These are phyloP conservation scores for Elysia chlorotica DNA, from an alignment of 1,140 invertebrate species.

Conservation along the genomic window DNA sequence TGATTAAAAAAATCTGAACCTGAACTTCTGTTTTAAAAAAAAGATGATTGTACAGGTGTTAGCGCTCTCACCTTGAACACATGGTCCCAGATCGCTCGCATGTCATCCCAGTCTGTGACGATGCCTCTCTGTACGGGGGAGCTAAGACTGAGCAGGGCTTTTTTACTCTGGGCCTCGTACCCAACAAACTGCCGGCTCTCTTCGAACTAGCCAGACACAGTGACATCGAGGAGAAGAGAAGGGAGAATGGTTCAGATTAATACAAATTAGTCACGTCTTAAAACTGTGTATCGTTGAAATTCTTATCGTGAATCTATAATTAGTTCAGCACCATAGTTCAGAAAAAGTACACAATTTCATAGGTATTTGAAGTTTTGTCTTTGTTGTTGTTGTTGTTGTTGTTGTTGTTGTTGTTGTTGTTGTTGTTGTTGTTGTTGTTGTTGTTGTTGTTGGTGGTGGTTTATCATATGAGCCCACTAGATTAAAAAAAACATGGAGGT, in stretches of 20 bases:
- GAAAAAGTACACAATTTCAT: not conserved
- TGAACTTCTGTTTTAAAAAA: no score
- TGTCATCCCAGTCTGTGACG: constrained; percentile 4
- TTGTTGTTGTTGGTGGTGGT: not conserved
- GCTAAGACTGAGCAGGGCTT: not conserved
- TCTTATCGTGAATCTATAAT: not conserved
- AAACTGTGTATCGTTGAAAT: no score
- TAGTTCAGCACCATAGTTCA: not conserved
- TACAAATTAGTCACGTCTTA: no score
- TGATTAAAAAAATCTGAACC: no score
- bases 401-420: not conserved
- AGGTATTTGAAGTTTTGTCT: not conserved
- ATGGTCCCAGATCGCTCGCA: not conserved
- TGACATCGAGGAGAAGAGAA: no score
- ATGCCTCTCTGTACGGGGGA: constrained; percentile 2
- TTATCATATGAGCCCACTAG: not conserved
- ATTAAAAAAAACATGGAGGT: not conserved
- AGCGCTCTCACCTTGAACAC: not conserved
- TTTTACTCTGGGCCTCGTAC: not conserved
- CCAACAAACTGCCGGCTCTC: not conserved
- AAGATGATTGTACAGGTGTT: no score
- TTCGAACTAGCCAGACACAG: no score
- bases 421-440: not conserved
- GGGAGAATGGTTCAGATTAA: no score
- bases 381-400: not conserved